phyloP scores from a whole-genome alignment of 2,888 invertebrate species.

The Epinotia brunnichana region DNA sequence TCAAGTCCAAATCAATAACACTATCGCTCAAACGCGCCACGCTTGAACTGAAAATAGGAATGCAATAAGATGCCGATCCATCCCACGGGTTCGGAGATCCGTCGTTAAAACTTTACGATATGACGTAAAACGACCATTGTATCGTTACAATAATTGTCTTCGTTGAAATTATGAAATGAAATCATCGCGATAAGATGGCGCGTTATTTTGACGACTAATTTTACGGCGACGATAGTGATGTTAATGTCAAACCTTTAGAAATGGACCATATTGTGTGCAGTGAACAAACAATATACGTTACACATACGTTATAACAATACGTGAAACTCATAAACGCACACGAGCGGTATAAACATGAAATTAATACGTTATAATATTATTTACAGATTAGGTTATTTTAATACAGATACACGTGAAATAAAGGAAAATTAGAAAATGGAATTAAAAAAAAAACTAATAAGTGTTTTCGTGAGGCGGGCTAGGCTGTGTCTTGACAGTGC shows the following conservation, averaged over 20 bases:
- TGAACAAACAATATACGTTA: no score
- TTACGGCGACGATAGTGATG: slow-evolving; percentile 32
- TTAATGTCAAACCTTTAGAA: neutral
- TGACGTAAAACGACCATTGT: slow-evolving; percentile 49
- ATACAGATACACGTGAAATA: no score
- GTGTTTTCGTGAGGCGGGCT: no score
- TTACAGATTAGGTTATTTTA: no score
- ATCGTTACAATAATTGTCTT: slow-evolving; percentile 52
- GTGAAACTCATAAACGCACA: neutral
- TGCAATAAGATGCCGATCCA: slow-evolving; percentile 40
- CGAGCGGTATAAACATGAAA: neutral
- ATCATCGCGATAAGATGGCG: slow-evolving; percentile 45
- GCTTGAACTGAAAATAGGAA: slow-evolving; percentile 33
- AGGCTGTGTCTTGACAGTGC: no score
- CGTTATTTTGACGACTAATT: slow-evolving; percentile 38
- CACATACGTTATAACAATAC: neutral
- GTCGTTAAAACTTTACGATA: slow-evolving; percentile 53
- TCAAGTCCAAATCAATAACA: slow-evolving; percentile 7
- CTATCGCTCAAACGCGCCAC: slow-evolving; percentile 7
- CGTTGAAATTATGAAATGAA: slow-evolving; percentile 50
- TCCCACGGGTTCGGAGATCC: slow-evolving; percentile 43
- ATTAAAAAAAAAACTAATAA: no score
- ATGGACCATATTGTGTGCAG: neutral
- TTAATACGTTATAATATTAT: no score
- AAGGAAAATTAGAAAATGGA: no score